Percentiles rank a stretch among this genome's conserved stretches.
Evolutionary conservation across 1,140 invertebrate genomes (phyloP).

Genomic region (Hyles vespertilio): DNA sequence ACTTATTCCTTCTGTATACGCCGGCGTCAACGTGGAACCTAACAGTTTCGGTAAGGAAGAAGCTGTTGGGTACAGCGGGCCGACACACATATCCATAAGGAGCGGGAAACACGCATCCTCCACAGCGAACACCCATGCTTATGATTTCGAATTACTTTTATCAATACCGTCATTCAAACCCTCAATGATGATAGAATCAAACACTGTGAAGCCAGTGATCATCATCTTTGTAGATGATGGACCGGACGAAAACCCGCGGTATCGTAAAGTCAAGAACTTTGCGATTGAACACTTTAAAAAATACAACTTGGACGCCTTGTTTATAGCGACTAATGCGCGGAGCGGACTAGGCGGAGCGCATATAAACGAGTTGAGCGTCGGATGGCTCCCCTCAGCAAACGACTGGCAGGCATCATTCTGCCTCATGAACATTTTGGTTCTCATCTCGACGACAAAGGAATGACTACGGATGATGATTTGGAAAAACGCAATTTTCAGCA

Average conservation of each 20-base stretch:
- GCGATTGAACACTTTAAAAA: constrained; percentile 33
- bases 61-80: constrained; percentile 49
- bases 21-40: constrained; percentile 30
- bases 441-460: constrained; percentile 31
- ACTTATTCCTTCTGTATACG: constrained; percentile 62
- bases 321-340: too few species aligned
- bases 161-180: constrained; percentile 25
- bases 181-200: constrained; percentile 18
- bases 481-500: constrained; percentile 37
- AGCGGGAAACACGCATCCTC: constrained; percentile 36
- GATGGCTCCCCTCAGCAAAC: constrained; percentile 39
- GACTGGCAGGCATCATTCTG: constrained; percentile 30
- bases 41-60: constrained; percentile 25
- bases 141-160: constrained; percentile 29
- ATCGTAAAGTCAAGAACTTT: constrained; percentile 37
- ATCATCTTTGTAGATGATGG: constrained; percentile 18
- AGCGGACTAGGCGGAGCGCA: too few species aligned
- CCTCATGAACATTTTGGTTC: constrained; percentile 40
- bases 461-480: constrained; percentile 47
- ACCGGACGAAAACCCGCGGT: constrained; percentile 32
- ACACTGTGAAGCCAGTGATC: constrained; percentile 12
- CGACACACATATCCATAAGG: constrained; percentile 53
- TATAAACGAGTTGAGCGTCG: background rate
- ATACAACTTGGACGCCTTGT: constrained; percentile 11
- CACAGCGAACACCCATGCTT: constrained; percentile 31